phyloP scores from a whole-genome alignment of 2,797 vertebrate species.

The Denticeps clupeoides region DNA sequence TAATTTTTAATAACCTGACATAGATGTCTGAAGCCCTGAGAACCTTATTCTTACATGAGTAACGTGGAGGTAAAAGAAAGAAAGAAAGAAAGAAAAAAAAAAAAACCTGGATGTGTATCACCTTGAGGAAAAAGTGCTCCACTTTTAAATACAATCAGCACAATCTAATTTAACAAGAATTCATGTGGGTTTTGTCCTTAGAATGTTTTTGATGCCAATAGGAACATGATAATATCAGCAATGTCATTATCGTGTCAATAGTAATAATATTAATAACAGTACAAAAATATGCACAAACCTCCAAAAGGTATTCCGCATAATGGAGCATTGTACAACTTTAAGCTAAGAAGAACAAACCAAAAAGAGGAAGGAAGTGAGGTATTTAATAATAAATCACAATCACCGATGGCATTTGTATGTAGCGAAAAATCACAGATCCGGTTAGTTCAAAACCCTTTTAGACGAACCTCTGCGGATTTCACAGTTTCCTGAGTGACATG shows the following conservation, averaged over 20 bases:
- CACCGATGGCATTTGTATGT: slow-evolving; percentile 63
- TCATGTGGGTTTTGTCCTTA: slow-evolving; percentile 47
- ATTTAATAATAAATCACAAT: too few relatives aligned
- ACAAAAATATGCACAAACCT: slow-evolving; percentile 71
- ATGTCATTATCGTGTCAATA: slow-evolving; percentile 53
- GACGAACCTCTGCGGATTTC: slow-evolving; percentile 52
- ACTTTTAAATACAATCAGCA: slow-evolving; percentile 67
- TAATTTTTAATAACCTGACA: slow-evolving; percentile 70
- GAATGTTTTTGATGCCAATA: slow-evolving; percentile 47
- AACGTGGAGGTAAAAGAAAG: slow-evolving; percentile 67
- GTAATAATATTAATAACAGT: slow-evolving; percentile 44
- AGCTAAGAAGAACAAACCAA: slow-evolving; percentile 52
- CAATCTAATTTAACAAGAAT: slow-evolving; percentile 67
- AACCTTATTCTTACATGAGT: slow-evolving; percentile 69
- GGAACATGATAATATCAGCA: slow-evolving; percentile 62
- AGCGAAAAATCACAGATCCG: slow-evolving; percentile 57
- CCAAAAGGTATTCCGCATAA: slow-evolving; percentile 61
- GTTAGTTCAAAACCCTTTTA: slow-evolving; percentile 31
- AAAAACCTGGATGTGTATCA: slow-evolving; percentile 46
- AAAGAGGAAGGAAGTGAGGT: slow-evolving; percentile 51
- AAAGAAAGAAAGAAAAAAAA: not conserved
- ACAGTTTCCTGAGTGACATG: slow-evolving; percentile 59
- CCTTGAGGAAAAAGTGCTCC: slow-evolving; percentile 68
- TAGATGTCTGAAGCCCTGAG: slow-evolving; percentile 72
- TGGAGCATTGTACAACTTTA: slow-evolving; percentile 53